Percentiles rank a stretch among this genome's conserved stretches.
Evolutionary conservation across 2,113 vertebrate species (phyloP).

Genomic region (Ranitomeya imitator): DNA sequence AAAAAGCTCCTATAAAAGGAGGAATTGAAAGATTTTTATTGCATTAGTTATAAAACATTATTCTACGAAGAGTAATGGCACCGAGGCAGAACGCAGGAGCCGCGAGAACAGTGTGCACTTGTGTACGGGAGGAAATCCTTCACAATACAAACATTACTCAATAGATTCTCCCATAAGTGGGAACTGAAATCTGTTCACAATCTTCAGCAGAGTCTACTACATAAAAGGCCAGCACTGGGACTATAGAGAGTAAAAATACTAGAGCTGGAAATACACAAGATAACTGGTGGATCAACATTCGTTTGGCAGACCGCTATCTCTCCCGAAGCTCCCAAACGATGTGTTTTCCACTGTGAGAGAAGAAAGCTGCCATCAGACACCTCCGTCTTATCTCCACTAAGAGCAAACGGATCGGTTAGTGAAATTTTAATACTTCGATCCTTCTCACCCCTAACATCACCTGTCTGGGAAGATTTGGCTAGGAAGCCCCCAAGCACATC

Average conservation of each 20-base stretch:
- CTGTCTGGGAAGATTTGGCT: too few species aligned
- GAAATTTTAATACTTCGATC: too few species aligned
- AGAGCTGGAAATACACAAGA: too few species aligned
- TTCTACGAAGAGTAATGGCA: constrained; percentile 24
- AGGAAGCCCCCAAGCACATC: too few species aligned
- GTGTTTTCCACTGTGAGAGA: too few species aligned
- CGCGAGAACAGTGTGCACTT: constrained; percentile 25
- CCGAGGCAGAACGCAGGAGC: background rate
- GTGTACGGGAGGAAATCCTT: constrained; percentile 49
- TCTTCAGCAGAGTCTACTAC: background rate
- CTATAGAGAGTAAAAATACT: background rate
- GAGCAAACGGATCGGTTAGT: too few species aligned
- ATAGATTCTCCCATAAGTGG: constrained; percentile 2
- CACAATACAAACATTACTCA: constrained; percentile 39
- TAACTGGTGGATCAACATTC: too few species aligned
- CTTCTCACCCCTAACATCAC: too few species aligned
- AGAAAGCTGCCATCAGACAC: too few species aligned
- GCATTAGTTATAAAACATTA: constrained; percentile 54
- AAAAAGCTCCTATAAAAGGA: constrained; percentile 42
- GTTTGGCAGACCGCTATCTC: too few species aligned
- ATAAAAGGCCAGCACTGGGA: background rate
- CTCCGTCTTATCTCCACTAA: too few species aligned
- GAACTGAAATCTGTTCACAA: background rate
- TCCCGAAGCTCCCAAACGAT: too few species aligned
- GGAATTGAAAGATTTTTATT: constrained; percentile 42